Evolutionary conservation across 2,113 vertebrate species (phyloP).

Genomic region (Seriola quinqueradiata): DNA sequence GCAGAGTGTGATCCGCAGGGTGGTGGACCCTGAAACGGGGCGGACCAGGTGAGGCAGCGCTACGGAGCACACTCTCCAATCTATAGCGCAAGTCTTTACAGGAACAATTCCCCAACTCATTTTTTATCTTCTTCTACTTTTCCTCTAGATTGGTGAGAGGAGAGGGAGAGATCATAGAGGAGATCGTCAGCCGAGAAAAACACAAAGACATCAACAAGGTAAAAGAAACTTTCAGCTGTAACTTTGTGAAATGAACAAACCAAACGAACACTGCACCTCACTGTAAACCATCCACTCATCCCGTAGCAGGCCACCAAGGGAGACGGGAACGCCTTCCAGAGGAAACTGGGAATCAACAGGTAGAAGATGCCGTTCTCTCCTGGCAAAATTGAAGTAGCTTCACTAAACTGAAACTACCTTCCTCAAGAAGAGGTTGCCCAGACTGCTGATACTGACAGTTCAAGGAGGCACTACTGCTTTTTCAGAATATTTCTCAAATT

Average conservation of each 20-base stretch:
- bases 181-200: constrained; percentile 93
- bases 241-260: not conserved
- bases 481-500: not conserved
- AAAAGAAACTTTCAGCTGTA: not conserved
- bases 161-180: constrained; percentile 96
- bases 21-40: constrained; percentile 93
- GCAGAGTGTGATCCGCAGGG: constrained; percentile 93
- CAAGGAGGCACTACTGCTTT: not conserved
- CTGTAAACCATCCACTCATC: constrained; percentile 21
- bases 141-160: constrained; percentile 92
- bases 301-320: constrained; percentile 91
- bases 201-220: constrained; percentile 98
- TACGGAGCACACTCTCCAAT: too few species aligned
- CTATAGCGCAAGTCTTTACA: too few species aligned
- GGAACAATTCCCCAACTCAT: too few species aligned
- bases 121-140: not conserved
- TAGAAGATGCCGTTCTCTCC: constrained; percentile 57
- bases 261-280: not conserved
- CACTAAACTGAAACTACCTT: not conserved
- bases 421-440: not conserved
- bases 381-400: not conserved
- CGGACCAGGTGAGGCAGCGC: constrained; percentile 88
- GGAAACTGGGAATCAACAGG: constrained; percentile 82
- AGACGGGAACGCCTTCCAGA: constrained; percentile 93
- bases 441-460: not conserved